Base-by-base conservation (phyloP, 2,113 vertebrate species). In the Neodontobutis hainanensis region DNA sequence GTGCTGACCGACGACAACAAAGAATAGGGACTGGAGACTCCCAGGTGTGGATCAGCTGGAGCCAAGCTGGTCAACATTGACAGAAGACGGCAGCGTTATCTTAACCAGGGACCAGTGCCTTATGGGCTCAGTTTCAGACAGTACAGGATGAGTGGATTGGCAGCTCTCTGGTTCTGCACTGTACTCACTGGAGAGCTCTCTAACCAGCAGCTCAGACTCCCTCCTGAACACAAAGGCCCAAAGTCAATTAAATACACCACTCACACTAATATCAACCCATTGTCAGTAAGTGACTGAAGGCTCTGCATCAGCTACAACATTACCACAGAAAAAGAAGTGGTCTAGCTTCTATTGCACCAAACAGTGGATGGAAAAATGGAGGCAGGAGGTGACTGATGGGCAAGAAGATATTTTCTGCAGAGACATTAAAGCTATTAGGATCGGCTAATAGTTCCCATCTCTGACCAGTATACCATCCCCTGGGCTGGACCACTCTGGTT, bases 61-160 rank as follows among this genome's bases (percentile, higher is more conserved):
- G 87, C 83, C 85, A 82, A 68, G 77, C 85, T 83, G 88, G 88
- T 87, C 90, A 91, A 86, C 91, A 91, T 88, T 91, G 90, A 92
- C 84, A 77, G 85, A 90, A 90, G 86, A 75, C 77, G 32, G 74
- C 51, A 61, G 70, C 61, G 0, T 8, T 66, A 81, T 89, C 82
- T 72, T 85, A 82, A 83, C 78, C 59, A 74, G 88, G 86, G 89
- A 91, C 79, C 78, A 14, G 49, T 73, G 75, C 77, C 82, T 80
- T 44, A 52, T 61, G 68, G 85, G 81, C 66, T 73, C 58, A 8
- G 32, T 66, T 64, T 82, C 70, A 70, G 73, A 77, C 55, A 61
- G 68, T 43, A 40, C 43, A 73, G 81, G 67, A 87, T 0, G 51
- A 73, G 72, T 84, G 75, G 82, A 85, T 85, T 88, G 85, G 83